A percentile compares a stretch with the other conserved stretches of the same genome.
These are phyloP conservation scores for Astropecten irregularis DNA, from an alignment of 53 echinoderm and acorn worm species.

Conservation along the genomic window DNA sequence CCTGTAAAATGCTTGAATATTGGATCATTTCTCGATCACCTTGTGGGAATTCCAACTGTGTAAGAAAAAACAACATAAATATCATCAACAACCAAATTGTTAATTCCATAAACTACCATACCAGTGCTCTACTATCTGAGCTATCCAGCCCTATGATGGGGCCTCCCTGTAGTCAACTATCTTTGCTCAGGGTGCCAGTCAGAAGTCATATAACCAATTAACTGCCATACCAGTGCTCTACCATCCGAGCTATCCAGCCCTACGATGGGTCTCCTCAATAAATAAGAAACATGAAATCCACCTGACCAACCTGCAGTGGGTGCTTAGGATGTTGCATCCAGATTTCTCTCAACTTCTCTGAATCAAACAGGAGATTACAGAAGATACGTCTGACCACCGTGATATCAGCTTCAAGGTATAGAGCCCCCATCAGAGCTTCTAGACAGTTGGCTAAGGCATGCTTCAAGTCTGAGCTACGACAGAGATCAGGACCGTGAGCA, in stretches of 20 bases:
- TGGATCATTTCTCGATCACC: conserved; percentile 90
- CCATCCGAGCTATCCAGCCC: no score
- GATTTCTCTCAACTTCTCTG: conserved; percentile 66
- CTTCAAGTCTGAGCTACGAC: conserved; percentile 77
- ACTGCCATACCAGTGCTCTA: no score
- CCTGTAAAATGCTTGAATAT: conserved; percentile 75
- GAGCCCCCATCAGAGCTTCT: conserved; percentile 89
- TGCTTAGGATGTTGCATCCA: conserved; percentile 84
- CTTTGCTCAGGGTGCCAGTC: no score
- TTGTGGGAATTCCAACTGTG: conserved; percentile 76
- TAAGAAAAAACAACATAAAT: not conserved
- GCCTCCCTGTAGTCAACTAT: no score
- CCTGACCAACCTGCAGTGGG: conserved; percentile 94
- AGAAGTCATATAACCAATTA: no score
- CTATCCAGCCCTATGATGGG: no score
- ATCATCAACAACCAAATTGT: not conserved
- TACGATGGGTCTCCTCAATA: no score
- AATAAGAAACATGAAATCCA: not conserved
- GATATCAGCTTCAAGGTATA: conserved; percentile 84
- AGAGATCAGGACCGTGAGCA: conserved; percentile 96
- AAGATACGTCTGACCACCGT: conserved; percentile 70
- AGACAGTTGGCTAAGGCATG: conserved; percentile 97
- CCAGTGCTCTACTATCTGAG: no score
- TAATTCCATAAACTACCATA: no score
- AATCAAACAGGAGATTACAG: conserved; percentile 71